These are phyloP conservation scores for Eilema sororculum DNA, from an alignment of 2,888 invertebrate species.

Conservation along the genomic window DNA sequence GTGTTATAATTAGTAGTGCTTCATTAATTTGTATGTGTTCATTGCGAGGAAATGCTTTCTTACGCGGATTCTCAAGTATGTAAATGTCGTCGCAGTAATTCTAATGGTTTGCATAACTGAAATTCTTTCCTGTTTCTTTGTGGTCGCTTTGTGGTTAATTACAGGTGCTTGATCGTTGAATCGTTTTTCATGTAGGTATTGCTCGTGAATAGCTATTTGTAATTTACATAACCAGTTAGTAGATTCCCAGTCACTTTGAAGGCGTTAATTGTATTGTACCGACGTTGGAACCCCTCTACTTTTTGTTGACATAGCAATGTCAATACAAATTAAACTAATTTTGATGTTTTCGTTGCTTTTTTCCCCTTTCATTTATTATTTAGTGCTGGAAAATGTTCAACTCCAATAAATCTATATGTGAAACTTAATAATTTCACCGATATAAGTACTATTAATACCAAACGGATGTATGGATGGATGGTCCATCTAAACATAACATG, in stretches of 20 bases:
- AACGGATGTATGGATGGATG: too few relatives aligned
- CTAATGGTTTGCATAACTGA: conserved; percentile 3
- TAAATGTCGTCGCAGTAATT: conserved; percentile 10
- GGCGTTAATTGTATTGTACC: not conserved
- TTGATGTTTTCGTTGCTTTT: not conserved
- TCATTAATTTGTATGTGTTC: conserved; percentile 29
- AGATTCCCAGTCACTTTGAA: not conserved
- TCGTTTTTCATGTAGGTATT: not conserved
- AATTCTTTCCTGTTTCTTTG: conserved; percentile 13
- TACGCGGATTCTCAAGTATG: conserved; percentile 27
- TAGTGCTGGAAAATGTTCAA: too few relatives aligned
- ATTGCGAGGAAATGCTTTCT: conserved; percentile 22
- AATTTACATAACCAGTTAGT: not conserved
- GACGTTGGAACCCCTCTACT: not conserved
- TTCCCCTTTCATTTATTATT: too few relatives aligned
- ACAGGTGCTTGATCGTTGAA: not conserved
- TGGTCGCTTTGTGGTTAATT: conserved; percentile 11
- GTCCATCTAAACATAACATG: too few relatives aligned
- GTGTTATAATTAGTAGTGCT: conserved; percentile 39
- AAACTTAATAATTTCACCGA: too few relatives aligned
- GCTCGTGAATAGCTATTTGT: not conserved
- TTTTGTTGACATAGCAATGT: not conserved
- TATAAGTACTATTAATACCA: too few relatives aligned
- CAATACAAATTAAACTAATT: not conserved
- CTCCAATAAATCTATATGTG: too few relatives aligned